Percentiles rank a stretch among this genome's conserved stretches.
Evolutionary conservation across 2,888 invertebrate species (phyloP).

Genomic region (Digitonthophagus gazella): DNA sequence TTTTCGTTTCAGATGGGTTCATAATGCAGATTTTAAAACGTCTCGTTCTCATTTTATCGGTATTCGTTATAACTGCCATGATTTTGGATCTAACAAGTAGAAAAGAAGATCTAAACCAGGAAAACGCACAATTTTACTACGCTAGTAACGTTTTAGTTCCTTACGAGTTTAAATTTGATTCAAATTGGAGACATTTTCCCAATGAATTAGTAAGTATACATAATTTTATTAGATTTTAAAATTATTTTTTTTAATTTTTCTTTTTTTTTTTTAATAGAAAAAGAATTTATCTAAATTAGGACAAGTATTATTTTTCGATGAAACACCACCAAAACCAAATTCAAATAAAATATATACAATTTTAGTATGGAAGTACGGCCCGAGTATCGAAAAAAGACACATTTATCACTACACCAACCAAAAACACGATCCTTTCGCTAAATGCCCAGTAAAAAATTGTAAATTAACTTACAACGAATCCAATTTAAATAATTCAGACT

Average conservation of each 20-base stretch:
- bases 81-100: background rate
- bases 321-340: constrained; percentile 38
- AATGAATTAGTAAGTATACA: background rate
- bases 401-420: constrained; percentile 52
- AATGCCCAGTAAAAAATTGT: constrained; percentile 65
- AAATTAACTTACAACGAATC: constrained; percentile 56
- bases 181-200: background rate
- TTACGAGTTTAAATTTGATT: background rate
- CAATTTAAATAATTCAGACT: constrained; percentile 58
- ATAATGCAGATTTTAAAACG: constrained; percentile 41
- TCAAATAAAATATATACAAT: constrained; percentile 51
- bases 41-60: background rate
- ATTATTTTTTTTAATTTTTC: background rate
- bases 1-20: constrained; percentile 25
- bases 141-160: background rate
- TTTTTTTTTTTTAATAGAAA: constrained; percentile 34
- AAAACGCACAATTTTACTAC: background rate
- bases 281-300: constrained; percentile 47
- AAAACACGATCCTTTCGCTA: constrained; percentile 57
- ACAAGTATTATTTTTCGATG: constrained; percentile 46
- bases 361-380: constrained; percentile 61
- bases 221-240: background rate
- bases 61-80: background rate
- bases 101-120: background rate
- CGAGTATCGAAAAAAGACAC: constrained; percentile 58